Base-by-base conservation (phyloP, 2,797 vertebrate genomes). In the Tolypeutes matacus region DNA sequence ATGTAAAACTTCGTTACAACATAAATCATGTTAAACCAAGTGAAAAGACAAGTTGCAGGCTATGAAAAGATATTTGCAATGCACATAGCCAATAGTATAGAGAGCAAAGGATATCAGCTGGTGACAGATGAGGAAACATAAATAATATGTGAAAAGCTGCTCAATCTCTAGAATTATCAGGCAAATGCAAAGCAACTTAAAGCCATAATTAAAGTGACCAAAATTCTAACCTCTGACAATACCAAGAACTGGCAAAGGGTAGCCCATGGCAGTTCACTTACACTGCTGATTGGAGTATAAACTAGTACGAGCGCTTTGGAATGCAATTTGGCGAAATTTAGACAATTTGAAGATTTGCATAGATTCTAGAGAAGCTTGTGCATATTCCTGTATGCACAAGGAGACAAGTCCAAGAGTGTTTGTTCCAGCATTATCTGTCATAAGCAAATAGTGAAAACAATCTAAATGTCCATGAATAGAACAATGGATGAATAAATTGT, bases 261-360 rank as follows among this genome's bases (percentile, higher is more conserved):
- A 17, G 18, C 51, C 5, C 2, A 7, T 0, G 20, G 2, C 7
- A 21, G 14, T 14, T 60, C 39, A 42, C 49, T 7, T 9, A 13
- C 31, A 34, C 1, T n/a, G 1, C 42, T 34, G 17, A 69, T 20
- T 60, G 8, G 10, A 10, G 4, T 49, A 25, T 39, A 86, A 77
- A 53, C 11, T 46, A 21, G 34, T 27, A 56, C 81, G 56, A 46
- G 21, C 27, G 27, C 84, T 91, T 91, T 53, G 53, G 62, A 70
- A 13, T 7, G 6, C 0, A 25, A 36, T n/a, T 70, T n/a, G 36
- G 39, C 17, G 88, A 82, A 91, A 39, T 64, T 75, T 53, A 27
- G 39, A 88, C 88, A 75, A 46, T 51, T 10, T 80, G 14, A 91
- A 36, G 29, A 27, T 62, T 7, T 2, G 1, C 3, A 0, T 36